Evolutionary conservation across 2,797 vertebrate species (phyloP), one percentile per base, ranked within the genome.

Genomic region (Dipus sagitta): DNA sequence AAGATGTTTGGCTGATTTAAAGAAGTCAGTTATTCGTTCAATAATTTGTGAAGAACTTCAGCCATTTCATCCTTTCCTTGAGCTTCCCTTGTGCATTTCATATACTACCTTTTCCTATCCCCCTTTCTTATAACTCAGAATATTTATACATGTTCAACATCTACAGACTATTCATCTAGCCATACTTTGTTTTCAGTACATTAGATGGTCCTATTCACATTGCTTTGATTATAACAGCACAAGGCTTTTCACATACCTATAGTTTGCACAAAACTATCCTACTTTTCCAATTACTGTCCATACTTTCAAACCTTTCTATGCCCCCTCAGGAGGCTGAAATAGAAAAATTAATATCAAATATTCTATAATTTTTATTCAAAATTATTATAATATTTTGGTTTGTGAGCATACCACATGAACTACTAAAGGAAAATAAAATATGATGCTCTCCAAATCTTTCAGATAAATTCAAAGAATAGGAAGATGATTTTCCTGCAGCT

Each of bases 261-360:
- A 47, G 47, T 47, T 82, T 88, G 77, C 4, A 87, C 4, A 81
- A 68, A 91, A 62, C n/a, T 64, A 47, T 47, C 4, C 0, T 6
- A 88, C 34, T 92, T 94, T 87, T 79, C 62, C 9, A 79, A 60
- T 68, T n/a, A 52, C 32, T 72, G 28, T 18, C n/a, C 70, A 34
- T 28, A 24, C 21, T 26, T 79, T 64, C 54, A 85, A 58, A 78
- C 67, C 2, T 76, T 64, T 76, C 81, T 62, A 3, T 0, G 1
- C 18, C 42, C n/a, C 30, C n/a, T n/a, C n/a, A n/a, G n/a, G n/a
- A n/a, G n/a, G 62, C 89, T 23, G 72, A 91, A 86, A 62, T 70
- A 34, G 20, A 88, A 60, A 93, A 76, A 89, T 77, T 4, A 38
- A 92, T 90, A 68, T 10, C 28, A 68, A n/a, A 68, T 3, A 11